Evolutionary conservation across 2,113 vertebrate genomes (phyloP), one percentile per base, ranked within the genome.

Genomic region (Brevimyrus niger): DNA sequence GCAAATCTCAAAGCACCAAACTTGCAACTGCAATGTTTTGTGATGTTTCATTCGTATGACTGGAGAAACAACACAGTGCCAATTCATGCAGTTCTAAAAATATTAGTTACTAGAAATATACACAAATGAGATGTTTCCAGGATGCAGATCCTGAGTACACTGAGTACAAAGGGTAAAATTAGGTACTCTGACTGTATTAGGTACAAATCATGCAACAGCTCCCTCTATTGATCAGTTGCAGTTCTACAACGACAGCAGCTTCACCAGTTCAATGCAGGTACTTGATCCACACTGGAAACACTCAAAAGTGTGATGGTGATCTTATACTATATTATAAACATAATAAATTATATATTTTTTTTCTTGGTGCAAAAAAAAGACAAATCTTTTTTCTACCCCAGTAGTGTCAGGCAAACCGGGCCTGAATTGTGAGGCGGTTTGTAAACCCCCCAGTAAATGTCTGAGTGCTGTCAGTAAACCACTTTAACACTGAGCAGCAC

Each of bases 31-130:
- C 9, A 69, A 76, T 51, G 51, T 69, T 90, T 44, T 88, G 83
- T 88, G 48, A 87, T 90, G 46, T 83, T 23, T 19, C n/a, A 31
- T 69, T 69, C 27, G 85, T 89, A 46, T 27, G 84, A 88, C 76
- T 80, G 90, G n/a, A 90, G 89, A 91, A 83, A 88, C 58, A 87
- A 42, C 19, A 88, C 31, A 86, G 86, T 89, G 89, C 65, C 89
- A 89, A 90, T 73, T 88, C 69, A 88, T 82, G 83, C 89, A 89
- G 0, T 1, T 48, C 50, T 55, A 55, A 55, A 55, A 55, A 55
- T 55, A 21, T 55, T 11, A 48, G 19, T 51, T 23, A 88, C 31
- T 73, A 86, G 48, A 42, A 88, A 50, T 82, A 44, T 90, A 82
- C 19, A 21, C 58, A 65, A 89, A 42, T 38, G 86, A 82, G 50